Evolutionary conservation across 2,113 vertebrate genomes (phyloP).

Genomic region (Hippoglossus stenolepis): DNA sequence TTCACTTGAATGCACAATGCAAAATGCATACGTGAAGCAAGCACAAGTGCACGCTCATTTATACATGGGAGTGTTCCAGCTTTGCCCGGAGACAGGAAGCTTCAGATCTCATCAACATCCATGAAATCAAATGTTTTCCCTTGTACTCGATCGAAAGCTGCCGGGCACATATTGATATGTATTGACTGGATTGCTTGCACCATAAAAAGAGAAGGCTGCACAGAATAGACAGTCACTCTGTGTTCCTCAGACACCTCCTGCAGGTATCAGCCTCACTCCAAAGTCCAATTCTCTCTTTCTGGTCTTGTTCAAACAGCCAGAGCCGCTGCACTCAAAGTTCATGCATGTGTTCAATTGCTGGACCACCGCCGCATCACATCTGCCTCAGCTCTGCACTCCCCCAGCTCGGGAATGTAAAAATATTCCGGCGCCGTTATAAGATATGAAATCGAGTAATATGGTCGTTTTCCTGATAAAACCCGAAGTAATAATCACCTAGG

Average conservation of each 20-base stretch:
- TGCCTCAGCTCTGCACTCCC: constrained; percentile 9
- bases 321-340: constrained; percentile 18
- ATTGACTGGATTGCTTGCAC: constrained; percentile 43
- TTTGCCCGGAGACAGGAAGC: constrained; percentile 42
- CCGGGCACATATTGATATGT: constrained; percentile 51
- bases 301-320: constrained; percentile 14
- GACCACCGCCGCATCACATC: not conserved
- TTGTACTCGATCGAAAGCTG: constrained; percentile 24
- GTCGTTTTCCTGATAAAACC: constrained; percentile 64
- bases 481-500: constrained; percentile 64
- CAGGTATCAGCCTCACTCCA: constrained; percentile 11
- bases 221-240: constrained; percentile 37
- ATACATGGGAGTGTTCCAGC: constrained; percentile 24
- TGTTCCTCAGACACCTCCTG: constrained; percentile 34
- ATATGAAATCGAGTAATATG: constrained; percentile 66
- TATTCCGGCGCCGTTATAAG: constrained; percentile 38
- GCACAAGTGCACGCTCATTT: not conserved
- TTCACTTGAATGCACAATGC: constrained; percentile 18
- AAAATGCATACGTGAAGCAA: not conserved
- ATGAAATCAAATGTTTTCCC: constrained; percentile 50
- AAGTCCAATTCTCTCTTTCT: not conserved
- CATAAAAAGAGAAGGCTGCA: constrained; percentile 34
- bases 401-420: constrained; percentile 27
- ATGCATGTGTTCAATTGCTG: constrained; percentile 4
- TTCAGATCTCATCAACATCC: not conserved